A percentile compares a stretch with the other conserved stretches of the same genome.
phyloP scores from a whole-genome alignment of 1,140 invertebrate genomes.

The Drosophila ogumai region DNA sequence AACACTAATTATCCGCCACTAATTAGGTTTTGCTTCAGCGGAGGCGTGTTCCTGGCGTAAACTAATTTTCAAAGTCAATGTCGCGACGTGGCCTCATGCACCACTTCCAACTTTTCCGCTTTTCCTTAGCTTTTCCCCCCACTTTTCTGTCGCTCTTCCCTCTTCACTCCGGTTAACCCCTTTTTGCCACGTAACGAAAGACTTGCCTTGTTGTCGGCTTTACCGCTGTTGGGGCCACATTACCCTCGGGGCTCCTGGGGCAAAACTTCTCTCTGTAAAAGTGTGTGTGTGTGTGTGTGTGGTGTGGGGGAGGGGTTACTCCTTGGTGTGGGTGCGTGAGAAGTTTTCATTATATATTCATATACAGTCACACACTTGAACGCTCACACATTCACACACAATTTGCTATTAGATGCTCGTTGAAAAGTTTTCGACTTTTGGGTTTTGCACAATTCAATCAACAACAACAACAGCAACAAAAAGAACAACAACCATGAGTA shows the following conservation, averaged over 20 bases:
- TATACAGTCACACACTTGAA: slow-evolving; percentile 21
- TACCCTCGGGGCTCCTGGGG: slow-evolving; percentile 3
- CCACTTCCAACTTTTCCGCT: slow-evolving; percentile 14
- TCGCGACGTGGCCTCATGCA: slow-evolving; percentile 50
- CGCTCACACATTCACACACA: slow-evolving; percentile 27
- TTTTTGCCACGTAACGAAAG: slow-evolving; percentile 27
- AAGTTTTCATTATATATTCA: slow-evolving; percentile 76
- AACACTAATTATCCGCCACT: slow-evolving; percentile 43
- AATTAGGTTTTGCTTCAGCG: slow-evolving; percentile 33
- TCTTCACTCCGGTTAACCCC: slow-evolving; percentile 16
- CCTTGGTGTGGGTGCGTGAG: slow-evolving; percentile 49
- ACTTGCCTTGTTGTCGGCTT: slow-evolving; percentile 18
- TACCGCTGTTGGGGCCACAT: slow-evolving; percentile 16
- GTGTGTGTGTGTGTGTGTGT: neutral
- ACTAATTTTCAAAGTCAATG: slow-evolving; percentile 79
- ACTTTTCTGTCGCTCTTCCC: neutral
- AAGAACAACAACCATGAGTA: slow-evolving; percentile 11
- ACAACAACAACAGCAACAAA: slow-evolving; percentile 42
- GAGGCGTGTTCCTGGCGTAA: slow-evolving; percentile 26
- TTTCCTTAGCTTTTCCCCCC: slow-evolving; percentile 1
- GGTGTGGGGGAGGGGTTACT: neutral
- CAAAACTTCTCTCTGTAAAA: slow-evolving; percentile 4
- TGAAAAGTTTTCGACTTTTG: slow-evolving; percentile 73
- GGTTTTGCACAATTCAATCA: slow-evolving; percentile 72
- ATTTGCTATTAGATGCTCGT: slow-evolving; percentile 72